Conservation (phyloP, 1,140 invertebrate species). For the Eupeodes corollae region DNA sequence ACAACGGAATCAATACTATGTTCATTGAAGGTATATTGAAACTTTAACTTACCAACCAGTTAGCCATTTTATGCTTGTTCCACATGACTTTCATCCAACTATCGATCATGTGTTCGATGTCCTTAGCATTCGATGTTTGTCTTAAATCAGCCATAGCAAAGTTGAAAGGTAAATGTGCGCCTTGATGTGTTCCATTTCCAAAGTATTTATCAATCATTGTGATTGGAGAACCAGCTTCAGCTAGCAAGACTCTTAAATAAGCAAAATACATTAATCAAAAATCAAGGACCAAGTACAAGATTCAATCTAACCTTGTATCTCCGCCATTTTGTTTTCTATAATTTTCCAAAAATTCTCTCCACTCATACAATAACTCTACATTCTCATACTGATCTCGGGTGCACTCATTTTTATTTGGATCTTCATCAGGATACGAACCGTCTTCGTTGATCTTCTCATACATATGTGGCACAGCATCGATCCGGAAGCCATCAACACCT, state of each 20-base stretch:
- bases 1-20: neutral
- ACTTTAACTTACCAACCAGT: slow-evolving; percentile 43
- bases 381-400: slow-evolving; percentile 43
- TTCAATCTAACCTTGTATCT: neutral
- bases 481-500: slow-evolving; percentile 59
- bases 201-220: slow-evolving; percentile 47
- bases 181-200: slow-evolving; percentile 32
- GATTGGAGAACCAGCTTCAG: slow-evolving; percentile 47
- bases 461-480: slow-evolving; percentile 48
- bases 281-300: neutral
- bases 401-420: slow-evolving; percentile 44
- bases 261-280: no score
- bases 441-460: slow-evolving; percentile 43
- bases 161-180: slow-evolving; percentile 50
- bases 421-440: slow-evolving; percentile 10
- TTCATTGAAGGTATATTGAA: neutral
- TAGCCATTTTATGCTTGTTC: slow-evolving; percentile 40
- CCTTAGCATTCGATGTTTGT: slow-evolving; percentile 36
- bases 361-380: slow-evolving; percentile 42
- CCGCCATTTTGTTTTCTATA: slow-evolving; percentile 20
- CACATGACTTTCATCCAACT: slow-evolving; percentile 41
- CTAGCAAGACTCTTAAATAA: slow-evolving; percentile 45
- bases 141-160: slow-evolving; percentile 41
- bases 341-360: slow-evolving; percentile 39
- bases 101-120: slow-evolving; percentile 40